Evolutionary conservation across 2,888 invertebrate genomes (phyloP).

Genomic region (Tridacna gigas): DNA sequence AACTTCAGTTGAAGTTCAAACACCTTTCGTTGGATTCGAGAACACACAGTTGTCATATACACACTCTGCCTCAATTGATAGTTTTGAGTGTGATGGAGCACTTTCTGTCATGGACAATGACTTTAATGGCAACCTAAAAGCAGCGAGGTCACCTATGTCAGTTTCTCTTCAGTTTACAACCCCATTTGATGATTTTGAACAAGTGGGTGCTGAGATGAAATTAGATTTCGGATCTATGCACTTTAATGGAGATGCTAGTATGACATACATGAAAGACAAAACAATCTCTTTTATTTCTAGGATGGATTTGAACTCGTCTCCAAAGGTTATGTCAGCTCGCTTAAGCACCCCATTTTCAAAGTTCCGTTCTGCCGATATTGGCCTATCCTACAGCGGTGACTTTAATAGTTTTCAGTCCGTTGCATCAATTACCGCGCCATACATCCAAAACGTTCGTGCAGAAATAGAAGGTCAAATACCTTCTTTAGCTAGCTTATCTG

Average conservation of each 20-base stretch:
- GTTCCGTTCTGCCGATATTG: slow-evolving; percentile 35
- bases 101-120: slow-evolving; percentile 43
- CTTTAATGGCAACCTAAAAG: slow-evolving; percentile 43
- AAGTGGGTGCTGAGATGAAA: slow-evolving; percentile 46
- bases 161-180: slow-evolving; percentile 33
- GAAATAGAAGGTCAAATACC: slow-evolving; percentile 35
- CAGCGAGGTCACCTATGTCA: slow-evolving; percentile 35
- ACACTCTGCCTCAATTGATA: slow-evolving; percentile 52
- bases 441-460: slow-evolving; percentile 24
- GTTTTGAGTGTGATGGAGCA: slow-evolving; percentile 56
- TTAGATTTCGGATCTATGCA: slow-evolving; percentile 23
- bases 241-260: slow-evolving; percentile 37
- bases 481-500: slow-evolving; percentile 28
- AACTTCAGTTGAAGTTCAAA: slow-evolving; percentile 41
- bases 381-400: slow-evolving; percentile 34
- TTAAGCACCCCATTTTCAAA: slow-evolving; percentile 48
- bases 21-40: slow-evolving; percentile 54
- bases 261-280: slow-evolving; percentile 46
- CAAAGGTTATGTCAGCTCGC: slow-evolving; percentile 21
- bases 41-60: slow-evolving; percentile 31
- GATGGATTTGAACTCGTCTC: slow-evolving; percentile 27
- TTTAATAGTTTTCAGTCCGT: slow-evolving; percentile 43
- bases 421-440: slow-evolving; percentile 27
- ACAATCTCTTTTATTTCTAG: slow-evolving; percentile 41
- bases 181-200: slow-evolving; percentile 45